These are phyloP conservation scores for Peucedramus taeniatus DNA, from an alignment of 2,113 vertebrate genomes.

Conservation along the genomic window DNA sequence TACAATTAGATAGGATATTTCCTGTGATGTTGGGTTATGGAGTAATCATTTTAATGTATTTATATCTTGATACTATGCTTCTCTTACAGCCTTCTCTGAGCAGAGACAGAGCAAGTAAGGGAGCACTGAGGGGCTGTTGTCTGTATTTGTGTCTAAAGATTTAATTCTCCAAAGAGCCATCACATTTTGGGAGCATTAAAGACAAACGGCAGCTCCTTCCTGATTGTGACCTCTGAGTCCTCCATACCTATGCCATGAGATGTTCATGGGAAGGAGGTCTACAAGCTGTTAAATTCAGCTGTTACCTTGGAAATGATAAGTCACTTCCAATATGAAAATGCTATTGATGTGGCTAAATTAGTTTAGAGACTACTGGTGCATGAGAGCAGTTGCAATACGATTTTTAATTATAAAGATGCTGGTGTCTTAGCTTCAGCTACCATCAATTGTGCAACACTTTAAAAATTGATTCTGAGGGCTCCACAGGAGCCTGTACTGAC, in stretches of 20 bases:
- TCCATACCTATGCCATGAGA: neutral
- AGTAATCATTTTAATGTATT: neutral
- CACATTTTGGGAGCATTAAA: neutral
- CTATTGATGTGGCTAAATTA: neutral
- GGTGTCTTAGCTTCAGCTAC: neutral
- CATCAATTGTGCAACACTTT: neutral
- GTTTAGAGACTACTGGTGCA: neutral
- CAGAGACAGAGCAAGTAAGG: fast-evolving
- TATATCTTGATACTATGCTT: neutral
- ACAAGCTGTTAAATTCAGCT: neutral
- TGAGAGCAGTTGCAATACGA: neutral
- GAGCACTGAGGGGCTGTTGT: neutral
- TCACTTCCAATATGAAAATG: neutral
- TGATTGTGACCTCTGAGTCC: neutral
- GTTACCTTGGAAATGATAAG: neutral
- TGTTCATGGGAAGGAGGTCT: neutral
- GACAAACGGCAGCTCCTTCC: neutral
- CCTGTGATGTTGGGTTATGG: neutral
- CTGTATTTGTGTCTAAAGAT: neutral
- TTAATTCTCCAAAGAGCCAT: neutral
- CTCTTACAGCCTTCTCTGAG: neutral
- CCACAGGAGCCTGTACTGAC: neutral
- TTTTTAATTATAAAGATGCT: neutral
- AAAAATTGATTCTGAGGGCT: neutral
- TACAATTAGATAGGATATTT: neutral